Base-by-base conservation (phyloP, 2,888 invertebrate species). In the Andrena bicolor region DNA sequence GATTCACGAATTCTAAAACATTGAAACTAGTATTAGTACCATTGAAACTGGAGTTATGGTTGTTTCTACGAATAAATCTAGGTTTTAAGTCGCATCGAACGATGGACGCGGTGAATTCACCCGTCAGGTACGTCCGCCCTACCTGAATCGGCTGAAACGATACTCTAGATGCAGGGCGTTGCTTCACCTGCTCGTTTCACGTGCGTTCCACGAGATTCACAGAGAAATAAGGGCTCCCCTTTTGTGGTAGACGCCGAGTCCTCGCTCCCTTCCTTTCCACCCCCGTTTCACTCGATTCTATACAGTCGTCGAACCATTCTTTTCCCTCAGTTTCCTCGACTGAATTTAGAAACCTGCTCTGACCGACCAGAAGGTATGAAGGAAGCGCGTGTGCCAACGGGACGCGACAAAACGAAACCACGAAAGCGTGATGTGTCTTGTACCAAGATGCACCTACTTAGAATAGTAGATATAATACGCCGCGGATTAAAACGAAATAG, bases 111-210 rank as follows among this genome's bases (percentile, higher is more conserved):
- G 28, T 35, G 51, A 76, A 76, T 23, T 63, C 53, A 63, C 41
- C 41, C 10, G 71, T 56, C 53, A 30, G 71, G n/a, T 53, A 28
- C 61, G 71, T 56, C 63, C 28, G 63, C 48, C 23, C 72, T 48
- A 53, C 61, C 71, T 63, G 72, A 76, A 76, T 56, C 72, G 23
- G 8, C 63, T 49, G 23, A 65, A 61, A 74, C 58, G 74, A 77
- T 74, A 60, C 51, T 66, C 66, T 28, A 30, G 23, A 74, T 51
- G 60, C 65, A 65, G 56, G 23, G 8, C 32, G n/a, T 51, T 6
- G n/a, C 48, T 20, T 61, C 77, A 78, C 78, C 77, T 80, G 80
- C 65, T 13, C 53, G 61, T 77, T 65, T 77, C 66, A 56, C 65
- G n/a, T 48, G 71, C 69, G 61, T 53, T 41, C 73, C 61, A 51